Evolutionary conservation across 2,113 vertebrate species (phyloP), one percentile per base, ranked within the genome.

Genomic region (Oreochromis aureus): DNA sequence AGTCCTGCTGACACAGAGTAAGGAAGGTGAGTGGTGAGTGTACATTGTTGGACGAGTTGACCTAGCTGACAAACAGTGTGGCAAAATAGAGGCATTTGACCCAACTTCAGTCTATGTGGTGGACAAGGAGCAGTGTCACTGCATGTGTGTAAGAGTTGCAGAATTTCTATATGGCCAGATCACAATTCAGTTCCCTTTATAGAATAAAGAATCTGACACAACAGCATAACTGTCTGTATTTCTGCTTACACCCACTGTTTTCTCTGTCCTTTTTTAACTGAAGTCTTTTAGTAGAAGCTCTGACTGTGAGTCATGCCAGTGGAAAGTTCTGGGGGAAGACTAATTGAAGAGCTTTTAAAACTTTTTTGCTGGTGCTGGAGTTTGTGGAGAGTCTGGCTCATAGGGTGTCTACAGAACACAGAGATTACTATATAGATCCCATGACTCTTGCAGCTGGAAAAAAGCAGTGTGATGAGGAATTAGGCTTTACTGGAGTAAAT

Each of bases 261-360:
- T 58, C 15, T 41, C 53, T 55, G 32, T 34, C 58, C 36, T 48
- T 81, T 88, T 91, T 55, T 39, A 61, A 85, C 80, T 63, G 9
- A 61, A 66, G 34, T 27, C 80, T 90, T 86, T 92, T 34, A 51
- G 51, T 85, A 83, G 87, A 90, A 87, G 89, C 30, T 27, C 18
- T 82, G 73, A 87, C 59, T 79, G 73, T 85, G 92, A 92, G 81
- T 91, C 87, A 88, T 56, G 41, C 63, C 63, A 80, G 80, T 86
- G 90, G 87, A 94, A 92, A 92, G 39, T 88, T 89, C 32, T 83
- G 82, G 91, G 80, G 51, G 73, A 82, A 82, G 32, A 66, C 66
- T 85, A 55, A 76, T 39, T 55, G 39, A 59, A 56, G 44, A 82
- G 41, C 30, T 86, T 84, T 86, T 63, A 63, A 91, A 89, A 87